Conservation (phyloP, 23 tunicate genomes). For the Phallusia fumigata region DNA sequence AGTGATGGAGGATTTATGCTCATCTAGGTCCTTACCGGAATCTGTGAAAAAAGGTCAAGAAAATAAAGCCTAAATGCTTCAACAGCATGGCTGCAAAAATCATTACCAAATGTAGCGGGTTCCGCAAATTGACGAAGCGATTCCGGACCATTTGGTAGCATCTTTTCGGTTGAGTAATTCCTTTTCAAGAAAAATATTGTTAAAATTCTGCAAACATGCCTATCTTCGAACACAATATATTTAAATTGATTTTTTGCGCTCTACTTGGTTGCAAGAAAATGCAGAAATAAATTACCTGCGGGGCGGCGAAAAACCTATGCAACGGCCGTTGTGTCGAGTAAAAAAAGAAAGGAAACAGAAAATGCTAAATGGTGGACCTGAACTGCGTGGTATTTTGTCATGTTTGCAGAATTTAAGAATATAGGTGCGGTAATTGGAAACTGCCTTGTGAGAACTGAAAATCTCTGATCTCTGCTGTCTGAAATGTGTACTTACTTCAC, state of each 20-base stretch:
- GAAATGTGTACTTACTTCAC: neutral
- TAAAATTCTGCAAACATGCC: neutral
- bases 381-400: no score
- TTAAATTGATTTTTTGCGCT: no score
- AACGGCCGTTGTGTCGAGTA: no score
- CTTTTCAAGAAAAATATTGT: neutral
- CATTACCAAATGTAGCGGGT: neutral
- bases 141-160: neutral
- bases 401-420: no score
- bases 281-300: no score
- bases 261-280: no score
- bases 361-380: no score
- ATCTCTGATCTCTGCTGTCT: neutral
- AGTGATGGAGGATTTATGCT: slow-evolving; percentile 26
- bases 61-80: neutral
- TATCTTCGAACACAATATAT: no score
- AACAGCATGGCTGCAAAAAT: neutral
- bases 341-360: no score
- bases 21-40: neutral
- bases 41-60: neutral
- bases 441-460: no score
- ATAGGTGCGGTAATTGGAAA: no score
- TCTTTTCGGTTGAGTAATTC: neutral
- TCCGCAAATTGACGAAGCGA: neutral
- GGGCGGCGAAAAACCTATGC: no score